These are phyloP conservation scores for Campaea margaritaria DNA, from an alignment of 2,888 invertebrate species.

Conservation along the genomic window DNA sequence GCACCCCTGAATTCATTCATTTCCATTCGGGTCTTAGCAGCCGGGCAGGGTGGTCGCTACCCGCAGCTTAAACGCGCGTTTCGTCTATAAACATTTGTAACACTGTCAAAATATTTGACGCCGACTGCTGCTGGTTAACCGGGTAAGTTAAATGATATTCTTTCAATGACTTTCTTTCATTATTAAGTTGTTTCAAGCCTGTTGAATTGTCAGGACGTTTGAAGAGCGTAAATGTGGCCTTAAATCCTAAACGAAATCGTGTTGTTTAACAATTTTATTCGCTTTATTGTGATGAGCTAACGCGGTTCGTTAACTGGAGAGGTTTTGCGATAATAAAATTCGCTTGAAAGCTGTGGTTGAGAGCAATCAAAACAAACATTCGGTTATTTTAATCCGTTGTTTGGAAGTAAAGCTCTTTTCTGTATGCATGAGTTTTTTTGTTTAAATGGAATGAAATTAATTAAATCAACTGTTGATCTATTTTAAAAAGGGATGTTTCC, in stretches of 20 bases:
- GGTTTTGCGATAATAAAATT: slow-evolving; percentile 15
- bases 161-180: no score
- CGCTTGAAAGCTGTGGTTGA: background rate
- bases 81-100: slow-evolving; percentile 44
- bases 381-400: background rate
- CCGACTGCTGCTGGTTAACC: slow-evolving; percentile 4
- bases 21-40: slow-evolving; percentile 53
- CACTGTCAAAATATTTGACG: slow-evolving; percentile 30
- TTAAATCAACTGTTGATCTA: no score
- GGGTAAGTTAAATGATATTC: slow-evolving; percentile 25
- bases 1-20: slow-evolving; percentile 79
- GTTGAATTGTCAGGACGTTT: slow-evolving; percentile 10
- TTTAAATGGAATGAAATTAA: no score
- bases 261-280: slow-evolving; percentile 7
- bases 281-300: slow-evolving; percentile 16
- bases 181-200: background rate
- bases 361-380: no score
- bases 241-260: slow-evolving; percentile 12
- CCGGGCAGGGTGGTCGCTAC: slow-evolving; percentile 54
- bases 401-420: no score
- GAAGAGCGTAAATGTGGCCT: slow-evolving; percentile 1
- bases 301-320: slow-evolving; percentile 6
- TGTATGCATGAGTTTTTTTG: no score
- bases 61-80: slow-evolving; percentile 46
- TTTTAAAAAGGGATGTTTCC: no score